Percentiles rank a stretch among this genome's conserved stretches.
Conservation (phyloP, 2,888 invertebrate genomes). For the Stenotaenia linearis region DNA sequence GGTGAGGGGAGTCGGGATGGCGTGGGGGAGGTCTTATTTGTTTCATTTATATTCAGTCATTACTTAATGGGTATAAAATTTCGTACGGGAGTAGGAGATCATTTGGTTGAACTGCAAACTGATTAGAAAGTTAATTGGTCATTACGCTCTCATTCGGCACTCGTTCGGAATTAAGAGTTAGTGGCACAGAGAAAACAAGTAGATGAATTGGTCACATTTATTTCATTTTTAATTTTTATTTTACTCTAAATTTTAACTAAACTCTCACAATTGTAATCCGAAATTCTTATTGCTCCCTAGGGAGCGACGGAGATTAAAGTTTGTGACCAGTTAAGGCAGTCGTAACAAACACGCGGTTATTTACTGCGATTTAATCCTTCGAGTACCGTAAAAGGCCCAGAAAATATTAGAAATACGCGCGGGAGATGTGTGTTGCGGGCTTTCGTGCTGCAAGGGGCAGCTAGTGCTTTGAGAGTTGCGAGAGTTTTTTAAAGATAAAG, state of each 20-base stretch:
- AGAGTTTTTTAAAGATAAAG: neutral
- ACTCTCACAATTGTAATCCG: too few species aligned
- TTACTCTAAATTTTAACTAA: neutral
- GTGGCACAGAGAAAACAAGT: neutral
- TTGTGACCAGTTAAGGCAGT: too few species aligned
- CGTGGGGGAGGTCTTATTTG: constrained; percentile 21
- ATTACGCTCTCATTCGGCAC: constrained; percentile 1
- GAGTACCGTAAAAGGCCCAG: too few species aligned
- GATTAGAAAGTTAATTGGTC: constrained; percentile 33
- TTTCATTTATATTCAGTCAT: constrained; percentile 33
- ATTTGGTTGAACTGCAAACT: constrained; percentile 30
- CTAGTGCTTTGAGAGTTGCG: too few species aligned
- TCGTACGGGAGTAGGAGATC: constrained; percentile 29
- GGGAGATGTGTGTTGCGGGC: too few species aligned
- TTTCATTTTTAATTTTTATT: neutral
- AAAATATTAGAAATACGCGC: too few species aligned
- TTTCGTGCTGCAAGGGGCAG: too few species aligned
- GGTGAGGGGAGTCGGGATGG: neutral
- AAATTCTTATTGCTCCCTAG: too few species aligned
- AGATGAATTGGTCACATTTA: neutral
- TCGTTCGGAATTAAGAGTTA: neutral
- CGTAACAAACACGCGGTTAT: too few species aligned
- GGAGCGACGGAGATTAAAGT: too few species aligned
- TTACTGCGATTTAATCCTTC: too few species aligned
- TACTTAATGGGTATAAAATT: constrained; percentile 31